Conservation (phyloP, 2,797 vertebrate species). For the Muraenolepis orangiensis region DNA sequence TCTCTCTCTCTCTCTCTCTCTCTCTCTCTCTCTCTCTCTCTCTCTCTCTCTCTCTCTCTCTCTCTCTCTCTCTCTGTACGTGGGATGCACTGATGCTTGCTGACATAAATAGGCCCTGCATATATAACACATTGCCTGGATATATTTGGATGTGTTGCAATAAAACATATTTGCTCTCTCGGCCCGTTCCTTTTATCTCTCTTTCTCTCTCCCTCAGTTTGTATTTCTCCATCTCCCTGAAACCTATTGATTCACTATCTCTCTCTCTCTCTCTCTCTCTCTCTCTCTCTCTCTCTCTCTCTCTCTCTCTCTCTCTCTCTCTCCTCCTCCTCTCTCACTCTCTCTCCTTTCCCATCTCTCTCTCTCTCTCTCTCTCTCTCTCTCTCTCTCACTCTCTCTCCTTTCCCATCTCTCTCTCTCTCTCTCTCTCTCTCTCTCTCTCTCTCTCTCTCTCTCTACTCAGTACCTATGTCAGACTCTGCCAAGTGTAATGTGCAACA, state of each 20-base stretch:
- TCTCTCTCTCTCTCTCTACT: conserved; percentile 2
- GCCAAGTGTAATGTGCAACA: conserved; percentile 25
- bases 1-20: conserved; percentile 58
- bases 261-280: not conserved
- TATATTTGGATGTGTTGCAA: conserved; percentile 71
- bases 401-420: conserved; percentile 1
- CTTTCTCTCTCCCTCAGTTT: conserved; percentile 7
- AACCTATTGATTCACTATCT: not conserved
- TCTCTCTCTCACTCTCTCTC: conserved; percentile 3
- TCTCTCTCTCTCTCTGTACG: conserved; percentile 59
- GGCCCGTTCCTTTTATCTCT: not conserved
- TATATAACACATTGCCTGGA: conserved; percentile 69
- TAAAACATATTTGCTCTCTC: conserved; percentile 51
- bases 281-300: conserved; percentile 6
- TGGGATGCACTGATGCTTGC: conserved; percentile 70
- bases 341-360: conserved; percentile 1
- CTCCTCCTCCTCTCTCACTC: not conserved
- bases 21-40: conserved; percentile 58
- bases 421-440: not conserved
- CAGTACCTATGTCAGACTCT: conserved; percentile 31
- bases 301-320: conserved; percentile 6
- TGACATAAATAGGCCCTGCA: conserved; percentile 79
- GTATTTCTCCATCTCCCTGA: conserved; percentile 6
- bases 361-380: conserved; percentile 16
- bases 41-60: conserved; percentile 58